These are phyloP conservation scores for Trogon surrucura DNA, from an alignment of 2,113 vertebrate genomes.

Conservation along the genomic window DNA sequence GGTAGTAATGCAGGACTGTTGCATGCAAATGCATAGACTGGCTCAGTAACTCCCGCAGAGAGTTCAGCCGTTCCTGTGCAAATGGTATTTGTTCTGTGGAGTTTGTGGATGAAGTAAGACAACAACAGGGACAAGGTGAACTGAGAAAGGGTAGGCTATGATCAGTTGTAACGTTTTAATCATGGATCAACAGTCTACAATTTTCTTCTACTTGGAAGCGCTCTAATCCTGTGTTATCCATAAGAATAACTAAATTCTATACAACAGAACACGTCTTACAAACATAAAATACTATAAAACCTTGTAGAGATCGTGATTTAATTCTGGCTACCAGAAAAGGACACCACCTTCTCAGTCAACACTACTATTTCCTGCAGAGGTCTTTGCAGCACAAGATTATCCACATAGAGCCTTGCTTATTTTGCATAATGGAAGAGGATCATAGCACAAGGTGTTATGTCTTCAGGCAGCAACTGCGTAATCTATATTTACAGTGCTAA, in stretches of 20 bases:
- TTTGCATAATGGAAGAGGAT: not conserved
- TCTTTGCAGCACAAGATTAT: not conserved
- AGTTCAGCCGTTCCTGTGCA: not conserved
- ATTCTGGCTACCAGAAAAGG: not conserved
- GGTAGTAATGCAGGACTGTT: not conserved
- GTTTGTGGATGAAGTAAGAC: not conserved
- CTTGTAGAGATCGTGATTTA: not conserved
- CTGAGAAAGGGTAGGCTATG: not conserved
- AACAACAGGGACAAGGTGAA: not conserved
- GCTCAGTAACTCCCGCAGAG: not conserved
- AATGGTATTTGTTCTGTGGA: not conserved
- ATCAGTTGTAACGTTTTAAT: not conserved
- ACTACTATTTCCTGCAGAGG: not conserved
- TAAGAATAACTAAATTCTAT: not conserved
- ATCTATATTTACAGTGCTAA: not conserved
- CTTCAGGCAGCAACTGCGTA: not conserved
- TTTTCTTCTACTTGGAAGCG: not conserved
- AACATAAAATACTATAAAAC: not conserved
- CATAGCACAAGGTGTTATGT: not conserved
- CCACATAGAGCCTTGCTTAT: not conserved
- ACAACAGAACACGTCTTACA: not conserved
- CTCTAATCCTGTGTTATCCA: not conserved
- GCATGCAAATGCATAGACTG: not conserved
- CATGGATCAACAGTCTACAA: not conserved
- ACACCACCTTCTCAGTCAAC: not conserved